Conservation (phyloP, 1,140 invertebrate species). For the Ptiloglossa arizonensis region DNA sequence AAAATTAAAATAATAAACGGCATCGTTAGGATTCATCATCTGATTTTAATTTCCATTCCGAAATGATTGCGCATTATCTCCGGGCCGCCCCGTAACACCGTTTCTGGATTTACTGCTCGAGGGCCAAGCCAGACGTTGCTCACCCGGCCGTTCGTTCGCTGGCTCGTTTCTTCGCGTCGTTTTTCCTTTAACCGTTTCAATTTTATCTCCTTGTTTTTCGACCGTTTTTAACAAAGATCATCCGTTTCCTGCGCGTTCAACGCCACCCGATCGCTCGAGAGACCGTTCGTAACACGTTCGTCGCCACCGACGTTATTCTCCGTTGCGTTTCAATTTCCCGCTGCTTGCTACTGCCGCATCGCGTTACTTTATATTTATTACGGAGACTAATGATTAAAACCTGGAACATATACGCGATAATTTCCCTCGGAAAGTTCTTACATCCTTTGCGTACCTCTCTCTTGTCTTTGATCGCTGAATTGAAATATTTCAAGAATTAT, state of each 20-base stretch:
- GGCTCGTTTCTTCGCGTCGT: slow-evolving; percentile 37
- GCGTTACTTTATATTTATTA: too few species aligned
- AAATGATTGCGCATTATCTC: slow-evolving; percentile 83
- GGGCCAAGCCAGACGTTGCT: slow-evolving; percentile 69
- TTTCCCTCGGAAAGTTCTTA: too few species aligned
- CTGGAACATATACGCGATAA: too few species aligned
- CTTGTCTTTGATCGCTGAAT: too few species aligned
- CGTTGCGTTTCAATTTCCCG: too few species aligned
- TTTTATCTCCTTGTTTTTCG: slow-evolving; percentile 46
- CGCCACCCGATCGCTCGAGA: too few species aligned
- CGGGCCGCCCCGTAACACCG: slow-evolving; percentile 71
- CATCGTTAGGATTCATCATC: slow-evolving; percentile 83
- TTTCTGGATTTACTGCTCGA: slow-evolving; percentile 78
- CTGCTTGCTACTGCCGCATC: too few species aligned
- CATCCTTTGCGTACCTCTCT: too few species aligned
- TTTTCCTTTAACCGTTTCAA: slow-evolving; percentile 53
- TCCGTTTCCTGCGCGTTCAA: not conserved
- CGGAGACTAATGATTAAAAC: too few species aligned
- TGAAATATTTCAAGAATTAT: too few species aligned
- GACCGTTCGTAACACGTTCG: too few species aligned
- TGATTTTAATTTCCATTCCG: slow-evolving; percentile 83
- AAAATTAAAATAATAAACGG: slow-evolving; percentile 83
- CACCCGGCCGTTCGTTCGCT: slow-evolving; percentile 58
- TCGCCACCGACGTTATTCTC: too few species aligned
- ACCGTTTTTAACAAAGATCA: slow-evolving; percentile 3